Base-by-base conservation (phyloP, 1,140 invertebrate genomes). In the Bombus pascuorum region DNA sequence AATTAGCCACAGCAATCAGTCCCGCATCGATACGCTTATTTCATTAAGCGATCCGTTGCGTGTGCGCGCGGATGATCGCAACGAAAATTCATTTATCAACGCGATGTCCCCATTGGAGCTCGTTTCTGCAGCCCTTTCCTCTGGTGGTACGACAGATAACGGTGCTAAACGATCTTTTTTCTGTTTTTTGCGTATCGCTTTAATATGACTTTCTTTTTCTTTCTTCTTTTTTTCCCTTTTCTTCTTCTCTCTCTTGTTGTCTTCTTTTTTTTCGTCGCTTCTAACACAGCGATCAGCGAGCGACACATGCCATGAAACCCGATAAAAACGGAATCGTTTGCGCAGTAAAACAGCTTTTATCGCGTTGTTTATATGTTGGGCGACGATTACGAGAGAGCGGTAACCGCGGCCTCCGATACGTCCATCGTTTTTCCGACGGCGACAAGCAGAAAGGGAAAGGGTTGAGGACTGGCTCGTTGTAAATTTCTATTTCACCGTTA, bases 11-110 rank as follows among this genome's bases (percentile, higher is more conserved):
- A 73, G 77, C 89, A 85, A 86, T 81, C 81, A 86, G 88, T 85
- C 81, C 86, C 85, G 70, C 86, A 90, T 85, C 79, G 86, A 89
- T 87, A 85, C 90, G 91, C 89, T 90, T 90, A 91, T 92, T 92
- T 90, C 89, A 91, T 92, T 92, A 91, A 92, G 57, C 83, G 86
- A 73, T 80, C 44, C 65, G 42, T 18, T n/a, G 85, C 22, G 65
- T 34, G 77, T 22, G 39, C 22, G 70, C 70, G 66, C 53, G 65
- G 32, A 59, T 62, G 73, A 83, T 73, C 62, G 79, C 59, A 72
- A 22, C 57, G 81, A 74, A 78, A 80, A 86, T 89, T 84, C 87
- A 92, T 93, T 93, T 90, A 90, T 91, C 88, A 91, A 87, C 71
- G 83, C 83, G 87, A 86, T 73, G 47, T 22, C 6, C 72, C 37